Evolutionary conservation across 2,888 invertebrate species (phyloP).

Genomic region (Tholera decimalis): DNA sequence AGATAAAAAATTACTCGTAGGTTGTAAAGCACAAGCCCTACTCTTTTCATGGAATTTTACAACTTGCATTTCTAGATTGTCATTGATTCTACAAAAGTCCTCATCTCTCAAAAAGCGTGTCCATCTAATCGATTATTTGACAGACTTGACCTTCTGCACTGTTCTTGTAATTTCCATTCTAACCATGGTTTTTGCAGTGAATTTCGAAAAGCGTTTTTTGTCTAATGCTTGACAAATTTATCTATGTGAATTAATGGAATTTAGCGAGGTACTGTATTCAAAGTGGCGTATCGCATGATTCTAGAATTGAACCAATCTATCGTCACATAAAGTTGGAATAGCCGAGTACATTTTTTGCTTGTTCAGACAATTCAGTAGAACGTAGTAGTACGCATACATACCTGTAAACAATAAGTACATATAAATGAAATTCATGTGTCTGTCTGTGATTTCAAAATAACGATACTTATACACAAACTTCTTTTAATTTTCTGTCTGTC

Average conservation of each 20-base stretch:
- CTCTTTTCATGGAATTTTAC: no score
- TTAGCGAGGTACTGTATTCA: constrained; percentile 6
- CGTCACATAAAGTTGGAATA: constrained; percentile 6
- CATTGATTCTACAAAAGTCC: background rate
- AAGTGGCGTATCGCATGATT: constrained; percentile 32
- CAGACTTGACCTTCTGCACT: background rate
- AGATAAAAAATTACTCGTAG: no score
- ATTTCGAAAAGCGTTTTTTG: constrained; percentile 40
- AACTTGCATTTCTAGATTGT: no score
- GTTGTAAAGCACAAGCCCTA: no score
- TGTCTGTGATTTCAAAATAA: no score
- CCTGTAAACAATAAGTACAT: no score
- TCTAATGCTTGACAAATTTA: constrained; percentile 44
- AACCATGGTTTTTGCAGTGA: constrained; percentile 17
- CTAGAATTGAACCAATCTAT: constrained; percentile 29
- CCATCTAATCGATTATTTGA: background rate
- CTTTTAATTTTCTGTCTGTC: no score
- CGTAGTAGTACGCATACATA: no score
- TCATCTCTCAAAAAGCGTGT: background rate
- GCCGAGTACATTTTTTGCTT: constrained; percentile 2
- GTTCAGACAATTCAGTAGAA: no score
- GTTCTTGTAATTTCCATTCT: background rate
- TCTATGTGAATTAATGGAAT: constrained; percentile 32
- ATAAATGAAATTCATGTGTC: no score
- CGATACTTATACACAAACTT: no score